Conservation (phyloP, 1,140 invertebrate genomes). For the Eumaeus atala region DNA sequence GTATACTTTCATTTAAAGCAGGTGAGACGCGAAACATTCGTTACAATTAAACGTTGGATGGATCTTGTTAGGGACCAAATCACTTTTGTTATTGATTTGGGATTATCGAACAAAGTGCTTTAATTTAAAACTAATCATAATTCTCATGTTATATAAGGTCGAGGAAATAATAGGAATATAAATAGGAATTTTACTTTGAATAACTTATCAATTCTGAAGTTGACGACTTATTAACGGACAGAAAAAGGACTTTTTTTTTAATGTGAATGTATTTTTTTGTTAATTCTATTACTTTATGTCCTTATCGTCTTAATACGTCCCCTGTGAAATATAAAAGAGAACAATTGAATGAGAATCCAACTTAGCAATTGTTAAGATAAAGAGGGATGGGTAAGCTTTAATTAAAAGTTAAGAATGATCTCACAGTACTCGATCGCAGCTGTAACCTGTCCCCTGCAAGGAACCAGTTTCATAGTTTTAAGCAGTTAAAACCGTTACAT, state of each 20-base stretch:
- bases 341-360: not conserved
- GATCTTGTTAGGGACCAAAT: slow-evolving; percentile 10
- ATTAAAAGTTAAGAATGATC: slow-evolving; percentile 59
- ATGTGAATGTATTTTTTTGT: no score
- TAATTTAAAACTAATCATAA: not conserved
- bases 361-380: slow-evolving; percentile 12
- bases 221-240: no score
- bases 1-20: slow-evolving; percentile 71
- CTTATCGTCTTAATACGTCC: not conserved
- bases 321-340: not conserved
- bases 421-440: slow-evolving; percentile 49
- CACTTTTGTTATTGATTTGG: slow-evolving; percentile 6
- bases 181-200: no score
- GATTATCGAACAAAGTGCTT: slow-evolving; percentile 2
- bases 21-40: slow-evolving; percentile 56
- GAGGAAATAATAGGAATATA: no score
- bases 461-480: slow-evolving; percentile 73
- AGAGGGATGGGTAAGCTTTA: slow-evolving; percentile 29
- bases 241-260: no score
- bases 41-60: slow-evolving; percentile 42
- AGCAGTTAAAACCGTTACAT: slow-evolving; percentile 70
- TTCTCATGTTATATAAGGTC: not conserved
- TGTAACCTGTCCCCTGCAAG: slow-evolving; percentile 56
- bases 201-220: no score
- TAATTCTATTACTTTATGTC: no score